Percentiles rank a stretch among this genome's conserved stretches.
phyloP scores from a whole-genome alignment of 53 echinoderm and acorn worm species.

The Zoroaster sp. region DNA sequence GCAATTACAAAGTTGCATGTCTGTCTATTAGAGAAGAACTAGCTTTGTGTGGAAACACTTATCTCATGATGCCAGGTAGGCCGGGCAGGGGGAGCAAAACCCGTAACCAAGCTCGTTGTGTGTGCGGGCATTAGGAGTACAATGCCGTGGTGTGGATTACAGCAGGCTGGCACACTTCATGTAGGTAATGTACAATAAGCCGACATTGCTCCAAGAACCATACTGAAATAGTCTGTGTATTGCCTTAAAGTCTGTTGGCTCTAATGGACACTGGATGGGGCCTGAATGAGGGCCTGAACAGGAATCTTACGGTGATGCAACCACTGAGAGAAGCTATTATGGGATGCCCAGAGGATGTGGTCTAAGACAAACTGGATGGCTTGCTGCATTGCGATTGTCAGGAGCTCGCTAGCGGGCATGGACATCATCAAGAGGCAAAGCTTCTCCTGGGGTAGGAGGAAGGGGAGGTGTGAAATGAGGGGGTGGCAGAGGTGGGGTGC shows the following conservation, averaged over 20 bases:
- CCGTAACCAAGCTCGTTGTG: no score
- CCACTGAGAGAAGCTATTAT: slow-evolving; percentile 78
- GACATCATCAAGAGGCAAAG: slow-evolving; percentile 97
- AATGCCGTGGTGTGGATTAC: no score
- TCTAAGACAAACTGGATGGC: slow-evolving; percentile 88
- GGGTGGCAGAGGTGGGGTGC: background rate
- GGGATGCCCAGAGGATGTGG: slow-evolving; percentile 83
- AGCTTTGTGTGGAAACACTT: no score
- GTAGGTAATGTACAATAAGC: no score
- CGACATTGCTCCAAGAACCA: no score
- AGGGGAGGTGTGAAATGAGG: background rate
- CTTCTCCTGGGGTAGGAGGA: slow-evolving; percentile 76
- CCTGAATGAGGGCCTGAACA: slow-evolving; percentile 66
- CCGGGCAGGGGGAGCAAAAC: no score
- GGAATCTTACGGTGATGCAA: slow-evolving; percentile 91
- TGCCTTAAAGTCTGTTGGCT: background rate
- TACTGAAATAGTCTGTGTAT: no score
- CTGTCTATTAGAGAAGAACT: no score
- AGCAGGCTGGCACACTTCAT: no score
- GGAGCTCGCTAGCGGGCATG: slow-evolving; percentile 87
- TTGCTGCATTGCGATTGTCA: slow-evolving; percentile 88
- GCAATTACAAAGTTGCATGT: no score
- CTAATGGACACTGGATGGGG: background rate
- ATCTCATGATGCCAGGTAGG: no score
- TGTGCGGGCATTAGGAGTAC: no score